Base-by-base conservation (phyloP, 2,797 vertebrate species). In the Urophycis tenuis region DNA sequence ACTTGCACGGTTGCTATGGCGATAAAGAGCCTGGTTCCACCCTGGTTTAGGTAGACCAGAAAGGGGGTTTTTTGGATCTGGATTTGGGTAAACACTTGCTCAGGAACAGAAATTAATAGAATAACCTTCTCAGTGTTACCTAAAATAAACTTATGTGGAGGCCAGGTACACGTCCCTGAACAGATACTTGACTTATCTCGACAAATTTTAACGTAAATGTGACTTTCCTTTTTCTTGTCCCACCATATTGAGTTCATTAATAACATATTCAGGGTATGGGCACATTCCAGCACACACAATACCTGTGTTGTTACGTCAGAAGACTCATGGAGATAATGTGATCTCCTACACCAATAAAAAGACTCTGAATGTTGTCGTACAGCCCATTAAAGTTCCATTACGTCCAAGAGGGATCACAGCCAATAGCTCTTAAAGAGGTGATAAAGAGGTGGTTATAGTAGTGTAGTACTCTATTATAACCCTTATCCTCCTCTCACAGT, bases 1-100 rank as follows among this genome's bases (percentile, higher is more conserved):
- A 80, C 17, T 19, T 2, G 15, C 7, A 83, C 82, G 80, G 35
- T 76, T 74, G 35, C 77, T 81, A 79, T 76, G 72, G 81, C 81
- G 49, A 35, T 35, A 64, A n/a, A 67, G 81, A 19, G 67, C 75
- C 77, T 45, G 32, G 45, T 25, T 69, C 71, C 36, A 39, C 5
- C 77, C 39, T 53, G 12, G 39, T 5, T 41, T 11, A 73, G n/a
- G 19, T 39, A n/a, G 32, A 39, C 25, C 5, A 9, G 19, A 22
- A 71, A 71, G 34, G 34, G 70, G 70, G 31, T 31, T 19, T 33
- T 71, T 32, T 71, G 70, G 34, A 22, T 25, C 25, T 36, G 33
- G 71, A n/a, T 36, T 36, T 25, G 22, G 25, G 60, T 12, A 67
- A 67, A n/a, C 60, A 67, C 10, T 67, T 67, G n/a, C 29, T 29